Conservation (phyloP, 2,888 invertebrate species). For the Lasiommata megera region DNA sequence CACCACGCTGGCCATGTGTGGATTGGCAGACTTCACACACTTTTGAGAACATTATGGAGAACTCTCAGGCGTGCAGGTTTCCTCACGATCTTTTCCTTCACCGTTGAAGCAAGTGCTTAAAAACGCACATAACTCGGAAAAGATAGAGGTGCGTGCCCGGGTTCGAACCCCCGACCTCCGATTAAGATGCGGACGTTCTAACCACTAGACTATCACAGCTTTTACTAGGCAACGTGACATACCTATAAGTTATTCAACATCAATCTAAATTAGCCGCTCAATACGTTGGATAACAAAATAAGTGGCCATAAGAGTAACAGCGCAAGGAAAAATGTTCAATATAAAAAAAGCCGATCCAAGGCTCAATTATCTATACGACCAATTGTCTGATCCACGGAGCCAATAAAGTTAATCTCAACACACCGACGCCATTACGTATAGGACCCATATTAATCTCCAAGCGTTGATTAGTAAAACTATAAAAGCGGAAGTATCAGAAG, state of each 20-base stretch:
- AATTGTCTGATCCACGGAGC: constrained; percentile 68
- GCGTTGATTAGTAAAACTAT: constrained; percentile 81
- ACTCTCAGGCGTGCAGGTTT: too few species aligned
- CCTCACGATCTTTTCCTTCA: too few species aligned
- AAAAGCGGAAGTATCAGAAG: constrained; percentile 80
- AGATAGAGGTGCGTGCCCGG: too few species aligned
- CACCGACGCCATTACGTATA: constrained; percentile 72
- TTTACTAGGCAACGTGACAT: too few species aligned
- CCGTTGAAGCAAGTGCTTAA: too few species aligned
- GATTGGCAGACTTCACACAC: too few species aligned
- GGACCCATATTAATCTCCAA: constrained; percentile 74
- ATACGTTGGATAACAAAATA: constrained; percentile 28
- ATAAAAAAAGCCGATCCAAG: constrained; percentile 59
- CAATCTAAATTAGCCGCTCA: constrained; percentile 27
- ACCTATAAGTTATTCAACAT: background rate
- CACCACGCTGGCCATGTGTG: too few species aligned
- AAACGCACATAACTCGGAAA: too few species aligned
- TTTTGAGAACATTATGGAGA: too few species aligned
- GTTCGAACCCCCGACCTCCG: too few species aligned
- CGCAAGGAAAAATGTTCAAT: constrained; percentile 41
- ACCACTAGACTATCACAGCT: too few species aligned
- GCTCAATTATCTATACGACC: constrained; percentile 79
- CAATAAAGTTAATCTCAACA: constrained; percentile 77
- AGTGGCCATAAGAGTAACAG: constrained; percentile 65
- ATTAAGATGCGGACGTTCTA: too few species aligned